Evolutionary conservation across 2,888 invertebrate species (phyloP).

Genomic region (Epirrita christyi): DNA sequence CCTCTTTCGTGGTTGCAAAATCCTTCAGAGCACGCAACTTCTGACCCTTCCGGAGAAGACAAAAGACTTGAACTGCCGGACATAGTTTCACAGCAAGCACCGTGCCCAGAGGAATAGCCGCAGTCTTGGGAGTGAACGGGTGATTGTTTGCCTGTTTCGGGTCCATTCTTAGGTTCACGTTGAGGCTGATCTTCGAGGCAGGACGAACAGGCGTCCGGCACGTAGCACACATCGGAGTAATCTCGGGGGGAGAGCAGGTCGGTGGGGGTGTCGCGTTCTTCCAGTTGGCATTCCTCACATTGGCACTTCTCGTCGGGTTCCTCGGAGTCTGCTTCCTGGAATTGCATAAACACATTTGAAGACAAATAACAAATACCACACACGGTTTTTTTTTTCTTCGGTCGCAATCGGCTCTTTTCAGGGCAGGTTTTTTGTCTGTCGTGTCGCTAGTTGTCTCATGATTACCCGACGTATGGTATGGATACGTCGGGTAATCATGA

Average conservation of each 20-base stretch:
- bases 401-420: too few relatives aligned
- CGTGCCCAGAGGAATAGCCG: conserved; percentile 94
- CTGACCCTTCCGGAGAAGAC: conserved; percentile 95
- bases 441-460: too few relatives aligned
- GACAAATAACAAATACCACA: too few relatives aligned
- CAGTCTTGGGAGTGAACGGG: conserved; percentile 92
- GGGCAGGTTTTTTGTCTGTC: too few relatives aligned
- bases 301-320: conserved; percentile 80
- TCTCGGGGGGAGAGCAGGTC: conserved; percentile 69
- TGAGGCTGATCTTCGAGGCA: conserved; percentile 77
- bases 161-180: conserved; percentile 53
- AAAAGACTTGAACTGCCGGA: conserved; percentile 90
- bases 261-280: conserved; percentile 75
- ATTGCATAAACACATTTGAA: conserved; percentile 11
- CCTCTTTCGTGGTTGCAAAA: conserved; percentile 91
- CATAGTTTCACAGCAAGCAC: conserved; percentile 88
- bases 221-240: conserved; percentile 44
- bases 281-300: conserved; percentile 76
- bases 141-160: conserved; percentile 84
- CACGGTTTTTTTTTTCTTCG: too few relatives aligned
- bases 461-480: too few relatives aligned
- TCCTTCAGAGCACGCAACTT: conserved; percentile 94
- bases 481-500: too few relatives aligned
- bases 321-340: conserved; percentile 75
- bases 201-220: conserved; percentile 62